Percentiles rank a stretch among this genome's conserved stretches.
Evolutionary conservation across 1,140 invertebrate genomes (phyloP).

Genomic region (Drosophila hydei): DNA sequence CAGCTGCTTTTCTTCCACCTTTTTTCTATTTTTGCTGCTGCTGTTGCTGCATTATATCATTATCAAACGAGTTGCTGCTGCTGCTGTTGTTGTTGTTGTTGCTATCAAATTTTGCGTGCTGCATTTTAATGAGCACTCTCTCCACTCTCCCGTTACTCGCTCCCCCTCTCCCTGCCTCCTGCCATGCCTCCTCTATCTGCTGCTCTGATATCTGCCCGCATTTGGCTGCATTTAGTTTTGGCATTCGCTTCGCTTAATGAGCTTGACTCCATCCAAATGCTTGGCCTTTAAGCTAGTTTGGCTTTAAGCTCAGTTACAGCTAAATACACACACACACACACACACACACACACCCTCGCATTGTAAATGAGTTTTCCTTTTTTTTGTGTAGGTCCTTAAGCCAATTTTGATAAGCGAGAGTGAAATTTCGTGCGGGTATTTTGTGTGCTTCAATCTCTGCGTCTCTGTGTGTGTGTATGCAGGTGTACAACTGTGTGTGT

Average conservation of each 20-base stretch:
- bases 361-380: conserved; percentile 33
- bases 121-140: conserved; percentile 52
- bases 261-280: conserved; percentile 21
- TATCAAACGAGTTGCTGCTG: conserved; percentile 11
- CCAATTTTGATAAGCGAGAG: conserved; percentile 72
- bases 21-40: neutral
- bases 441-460: neutral
- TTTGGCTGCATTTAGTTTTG: conserved; percentile 31
- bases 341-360: conserved; percentile 21
- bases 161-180: neutral
- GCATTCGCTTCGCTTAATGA: conserved; percentile 67
- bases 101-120: conserved; percentile 33
- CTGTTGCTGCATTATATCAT: conserved; percentile 1
- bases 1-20: neutral
- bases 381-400: conserved; percentile 45
- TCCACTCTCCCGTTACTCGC: neutral
- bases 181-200: neutral
- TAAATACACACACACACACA: conserved; percentile 19
- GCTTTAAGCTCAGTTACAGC: conserved; percentile 33
- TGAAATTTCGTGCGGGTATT: conserved; percentile 5
- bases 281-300: conserved; percentile 63
- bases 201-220: neutral
- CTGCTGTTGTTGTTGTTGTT: conserved; percentile 1
- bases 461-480: neutral
- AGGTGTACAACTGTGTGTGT: conserved; percentile 4